Evolutionary conservation across 2,888 invertebrate genomes (phyloP).

Genomic region (Siphlonurus alternatus): DNA sequence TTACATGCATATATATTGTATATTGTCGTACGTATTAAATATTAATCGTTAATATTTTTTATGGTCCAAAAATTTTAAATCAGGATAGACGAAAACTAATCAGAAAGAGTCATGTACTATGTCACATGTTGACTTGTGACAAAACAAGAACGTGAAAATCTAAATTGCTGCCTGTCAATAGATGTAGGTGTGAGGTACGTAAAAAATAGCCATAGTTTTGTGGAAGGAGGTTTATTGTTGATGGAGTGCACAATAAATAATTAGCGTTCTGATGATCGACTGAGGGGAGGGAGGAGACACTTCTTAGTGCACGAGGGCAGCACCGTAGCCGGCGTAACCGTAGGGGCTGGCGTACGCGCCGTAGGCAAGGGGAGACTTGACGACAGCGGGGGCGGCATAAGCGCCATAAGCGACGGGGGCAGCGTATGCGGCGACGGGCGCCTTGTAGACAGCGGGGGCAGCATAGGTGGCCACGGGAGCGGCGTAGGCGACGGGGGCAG

Average conservation of each 20-base stretch:
- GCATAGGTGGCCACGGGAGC: conserved; percentile 9
- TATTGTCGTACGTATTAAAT: too few relatives aligned
- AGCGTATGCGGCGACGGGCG: conserved; percentile 10
- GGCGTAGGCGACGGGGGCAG: conserved; percentile 22
- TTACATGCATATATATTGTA: too few relatives aligned
- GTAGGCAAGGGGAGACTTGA: conserved; percentile 18
- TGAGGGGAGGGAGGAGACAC: neutral
- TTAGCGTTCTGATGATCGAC: neutral
- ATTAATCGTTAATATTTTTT: too few relatives aligned
- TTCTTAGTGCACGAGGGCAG: conserved; percentile 15
- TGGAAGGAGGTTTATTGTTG: neutral
- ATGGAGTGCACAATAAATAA: neutral
- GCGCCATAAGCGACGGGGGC: conserved; percentile 21
- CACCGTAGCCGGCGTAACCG: conserved; percentile 23
- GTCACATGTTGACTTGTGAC: too few relatives aligned
- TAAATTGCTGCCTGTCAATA: too few relatives aligned
- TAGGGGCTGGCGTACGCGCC: conserved; percentile 15
- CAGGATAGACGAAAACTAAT: too few relatives aligned
- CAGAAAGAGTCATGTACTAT: too few relatives aligned
- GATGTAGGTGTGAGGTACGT: neutral
- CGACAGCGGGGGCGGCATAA: conserved; percentile 10
- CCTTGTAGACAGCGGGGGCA: neutral
- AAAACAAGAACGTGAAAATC: too few relatives aligned
- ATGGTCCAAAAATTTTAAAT: too few relatives aligned
- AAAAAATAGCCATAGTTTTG: neutral